Evolutionary conservation across 2,113 vertebrate genomes (phyloP).

Genomic region (Dicrurus megarhynchus): DNA sequence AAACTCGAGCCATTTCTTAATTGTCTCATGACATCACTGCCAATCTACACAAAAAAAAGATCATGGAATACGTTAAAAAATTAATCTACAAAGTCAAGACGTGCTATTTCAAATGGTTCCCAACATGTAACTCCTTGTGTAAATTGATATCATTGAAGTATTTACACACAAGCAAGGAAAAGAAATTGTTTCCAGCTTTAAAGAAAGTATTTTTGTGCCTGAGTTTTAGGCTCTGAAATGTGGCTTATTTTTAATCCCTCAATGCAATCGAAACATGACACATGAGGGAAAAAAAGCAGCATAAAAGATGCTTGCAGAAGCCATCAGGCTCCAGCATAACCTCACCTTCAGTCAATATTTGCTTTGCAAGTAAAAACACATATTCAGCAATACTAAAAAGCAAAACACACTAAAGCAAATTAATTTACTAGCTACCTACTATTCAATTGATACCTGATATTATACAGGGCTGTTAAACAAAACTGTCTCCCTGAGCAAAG

Average conservation of each 20-base stretch:
- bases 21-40: background rate
- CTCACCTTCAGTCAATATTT: background rate
- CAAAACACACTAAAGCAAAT: background rate
- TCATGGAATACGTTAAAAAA: background rate
- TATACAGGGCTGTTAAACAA: background rate
- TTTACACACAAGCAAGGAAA: background rate
- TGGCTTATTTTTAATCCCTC: background rate
- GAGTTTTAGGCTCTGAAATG: background rate
- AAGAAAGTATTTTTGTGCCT: background rate
- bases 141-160: background rate
- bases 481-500: background rate
- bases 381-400: background rate
- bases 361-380: background rate
- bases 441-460: background rate
- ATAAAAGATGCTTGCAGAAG: background rate
- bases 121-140: background rate
- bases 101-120: background rate
- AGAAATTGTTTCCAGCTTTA: background rate
- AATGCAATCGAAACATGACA: background rate
- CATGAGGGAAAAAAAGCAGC: background rate
- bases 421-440: background rate
- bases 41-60: background rate
- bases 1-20: background rate
- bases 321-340: background rate
- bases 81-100: background rate